phyloP scores from a whole-genome alignment of 2,797 vertebrate species.

The Podarcis siculus region DNA sequence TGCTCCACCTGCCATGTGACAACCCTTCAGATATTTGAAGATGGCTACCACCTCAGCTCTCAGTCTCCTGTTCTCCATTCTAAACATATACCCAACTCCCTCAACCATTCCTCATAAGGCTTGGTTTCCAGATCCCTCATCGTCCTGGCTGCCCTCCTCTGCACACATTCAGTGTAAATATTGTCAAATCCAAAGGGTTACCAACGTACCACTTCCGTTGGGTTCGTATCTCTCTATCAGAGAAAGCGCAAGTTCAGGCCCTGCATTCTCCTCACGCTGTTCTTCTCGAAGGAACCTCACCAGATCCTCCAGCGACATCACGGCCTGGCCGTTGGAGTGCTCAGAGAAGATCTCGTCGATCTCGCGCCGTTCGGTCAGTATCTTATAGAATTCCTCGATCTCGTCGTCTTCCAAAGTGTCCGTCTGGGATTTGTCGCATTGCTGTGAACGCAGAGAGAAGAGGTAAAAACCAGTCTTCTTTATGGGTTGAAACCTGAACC shows the following conservation, averaged over 20 bases:
- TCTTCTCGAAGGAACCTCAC: conserved; percentile 83
- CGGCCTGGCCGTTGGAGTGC: conserved; percentile 70
- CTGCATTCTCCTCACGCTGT: conserved; percentile 83
- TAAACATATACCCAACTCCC: too few relatives aligned
- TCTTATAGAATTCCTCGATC: conserved; percentile 91
- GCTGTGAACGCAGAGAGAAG: conserved; percentile 78
- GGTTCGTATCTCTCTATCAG: conserved; percentile 91
- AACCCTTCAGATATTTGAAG: too few relatives aligned
- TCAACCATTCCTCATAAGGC: too few relatives aligned
- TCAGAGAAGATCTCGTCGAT: conserved; percentile 83
- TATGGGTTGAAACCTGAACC: conserved; percentile 68
- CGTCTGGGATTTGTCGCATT: conserved; percentile 91
- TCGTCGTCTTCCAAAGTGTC: conserved; percentile 89
- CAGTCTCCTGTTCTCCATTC: too few relatives aligned
- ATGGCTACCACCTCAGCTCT: too few relatives aligned
- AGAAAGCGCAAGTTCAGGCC: conserved; percentile 75
- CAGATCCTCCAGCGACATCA: conserved; percentile 84
- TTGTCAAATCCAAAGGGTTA: neutral
- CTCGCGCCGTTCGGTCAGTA: conserved; percentile 88
- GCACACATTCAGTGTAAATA: neutral
- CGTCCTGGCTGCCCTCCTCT: too few relatives aligned
- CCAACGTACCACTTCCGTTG: conserved; percentile 82
- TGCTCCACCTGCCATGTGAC: too few relatives aligned
- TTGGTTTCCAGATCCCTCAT: too few relatives aligned
- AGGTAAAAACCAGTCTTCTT: conserved; percentile 73